Conservation (phyloP, 2,113 vertebrate species). For the Passer montanus region DNA sequence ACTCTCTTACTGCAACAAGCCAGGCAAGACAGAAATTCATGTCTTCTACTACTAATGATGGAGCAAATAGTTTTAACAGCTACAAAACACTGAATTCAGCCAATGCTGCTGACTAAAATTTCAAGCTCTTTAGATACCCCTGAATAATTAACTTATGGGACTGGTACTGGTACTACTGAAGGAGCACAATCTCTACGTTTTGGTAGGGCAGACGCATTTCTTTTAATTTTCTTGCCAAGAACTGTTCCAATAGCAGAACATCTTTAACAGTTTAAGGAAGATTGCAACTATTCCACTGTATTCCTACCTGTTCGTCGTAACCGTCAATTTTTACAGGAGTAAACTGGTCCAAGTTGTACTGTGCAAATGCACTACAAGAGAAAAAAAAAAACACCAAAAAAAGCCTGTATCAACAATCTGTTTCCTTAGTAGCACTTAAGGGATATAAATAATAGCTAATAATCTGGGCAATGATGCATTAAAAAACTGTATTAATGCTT, state of each 20-base stretch:
- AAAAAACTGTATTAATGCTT: not conserved
- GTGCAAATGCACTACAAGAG: conserved; percentile 90
- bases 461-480: not conserved
- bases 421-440: not conserved
- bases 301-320: conserved; percentile 91
- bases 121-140: not conserved
- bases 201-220: not conserved
- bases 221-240: not conserved
- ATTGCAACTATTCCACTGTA: not conserved
- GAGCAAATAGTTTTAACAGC: not conserved
- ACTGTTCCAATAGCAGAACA: not conserved
- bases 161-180: not conserved
- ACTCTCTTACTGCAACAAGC: not conserved
- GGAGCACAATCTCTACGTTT: not conserved
- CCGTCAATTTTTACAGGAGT: conserved; percentile 94
- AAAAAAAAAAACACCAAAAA: not conserved
- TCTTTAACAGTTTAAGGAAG: not conserved
- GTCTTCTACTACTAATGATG: not conserved
- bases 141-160: not conserved
- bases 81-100: not conserved
- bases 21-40: not conserved
- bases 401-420: not conserved
- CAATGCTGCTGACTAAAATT: not conserved
- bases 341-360: conserved; percentile 98
- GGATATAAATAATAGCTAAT: not conserved